Evolutionary conservation across 1,140 invertebrate species (phyloP), one percentile per base, ranked within the genome.

Genomic region (Vanessa tameamea): DNA sequence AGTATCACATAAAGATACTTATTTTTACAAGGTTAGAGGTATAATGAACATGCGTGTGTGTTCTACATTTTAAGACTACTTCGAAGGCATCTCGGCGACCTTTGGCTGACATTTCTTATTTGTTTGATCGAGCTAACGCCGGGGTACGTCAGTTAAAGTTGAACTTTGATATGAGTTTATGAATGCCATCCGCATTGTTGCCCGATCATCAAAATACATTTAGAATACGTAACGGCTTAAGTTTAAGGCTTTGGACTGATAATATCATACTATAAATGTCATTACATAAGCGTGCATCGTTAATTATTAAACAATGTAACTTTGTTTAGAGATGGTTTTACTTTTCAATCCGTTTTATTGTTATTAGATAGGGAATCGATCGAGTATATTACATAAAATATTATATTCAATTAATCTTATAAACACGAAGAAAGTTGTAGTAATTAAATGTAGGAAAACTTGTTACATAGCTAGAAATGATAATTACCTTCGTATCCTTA

Each of bases 81-180:
- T 61, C 37, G 20, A 73, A 75, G 77, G 69, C 73, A 79, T 85
- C 73, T 69, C 55, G 72, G 48, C 75, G 85, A 87, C 86, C 86
- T 89, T 87, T 85, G 76, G 7, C 81, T 87, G 85, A 82, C 86
- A 88, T 89, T 89, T 87, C 63, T 73, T 76, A 72, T 76, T 75
- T 75, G 69, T 75, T 75, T 71, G 72, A 73, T 20, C 67, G 51
- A 78, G 75, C 71, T 76, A 75, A 86, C 79, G 79, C 83, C 82
- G 78, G 73, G 80, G 84, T 83, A 82, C 78, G 77, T 78, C 76
- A 63, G 76, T 81, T 83, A 79, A 82, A 84, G 76, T 84, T 86
- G 84, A 84, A 87, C 84, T 87, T 86, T 87, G 77, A 72, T 68
- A 76, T 72, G 72, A 80, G 80, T 43, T 69, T 74, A 82, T 78